phyloP scores from a whole-genome alignment of 2,888 invertebrate species.

The Amiota mariae region DNA sequence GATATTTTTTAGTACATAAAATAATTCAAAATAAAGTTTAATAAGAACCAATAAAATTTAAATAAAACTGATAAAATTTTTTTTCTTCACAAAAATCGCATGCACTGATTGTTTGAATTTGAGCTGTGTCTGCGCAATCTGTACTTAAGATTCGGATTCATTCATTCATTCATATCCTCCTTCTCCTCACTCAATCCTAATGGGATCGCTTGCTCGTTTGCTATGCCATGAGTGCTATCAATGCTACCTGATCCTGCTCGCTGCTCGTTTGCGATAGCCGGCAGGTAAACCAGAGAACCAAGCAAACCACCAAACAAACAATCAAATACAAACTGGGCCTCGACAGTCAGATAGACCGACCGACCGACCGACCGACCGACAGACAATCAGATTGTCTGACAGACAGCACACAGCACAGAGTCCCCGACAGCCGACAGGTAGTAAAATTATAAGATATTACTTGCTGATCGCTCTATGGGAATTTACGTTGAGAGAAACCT shows the following conservation, averaged over 20 bases:
- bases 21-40: too few relatives aligned
- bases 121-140: slow-evolving; percentile 44
- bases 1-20: too few relatives aligned
- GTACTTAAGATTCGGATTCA: slow-evolving; percentile 52
- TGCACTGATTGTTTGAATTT: background rate
- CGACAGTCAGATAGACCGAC: slow-evolving; percentile 39
- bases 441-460: slow-evolving; percentile 43
- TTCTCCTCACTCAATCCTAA: slow-evolving; percentile 46
- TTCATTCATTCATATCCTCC: slow-evolving; percentile 51
- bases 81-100: too few relatives aligned
- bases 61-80: too few relatives aligned
- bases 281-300: slow-evolving; percentile 9
- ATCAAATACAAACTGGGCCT: slow-evolving; percentile 14
- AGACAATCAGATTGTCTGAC: slow-evolving; percentile 44
- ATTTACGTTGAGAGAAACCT: slow-evolving; percentile 50
- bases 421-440: slow-evolving; percentile 50
- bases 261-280: slow-evolving; percentile 33
- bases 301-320: slow-evolving; percentile 23
- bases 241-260: slow-evolving; percentile 6
- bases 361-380: slow-evolving; percentile 46
- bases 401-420: slow-evolving; percentile 7
- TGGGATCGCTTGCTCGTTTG: background rate
- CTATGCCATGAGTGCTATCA: background rate
- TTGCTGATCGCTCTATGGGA: slow-evolving; percentile 58
- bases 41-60: too few relatives aligned